These are phyloP conservation scores for Monodelphis domestica DNA, from an alignment of 2,797 vertebrate species.

Conservation along the genomic window DNA sequence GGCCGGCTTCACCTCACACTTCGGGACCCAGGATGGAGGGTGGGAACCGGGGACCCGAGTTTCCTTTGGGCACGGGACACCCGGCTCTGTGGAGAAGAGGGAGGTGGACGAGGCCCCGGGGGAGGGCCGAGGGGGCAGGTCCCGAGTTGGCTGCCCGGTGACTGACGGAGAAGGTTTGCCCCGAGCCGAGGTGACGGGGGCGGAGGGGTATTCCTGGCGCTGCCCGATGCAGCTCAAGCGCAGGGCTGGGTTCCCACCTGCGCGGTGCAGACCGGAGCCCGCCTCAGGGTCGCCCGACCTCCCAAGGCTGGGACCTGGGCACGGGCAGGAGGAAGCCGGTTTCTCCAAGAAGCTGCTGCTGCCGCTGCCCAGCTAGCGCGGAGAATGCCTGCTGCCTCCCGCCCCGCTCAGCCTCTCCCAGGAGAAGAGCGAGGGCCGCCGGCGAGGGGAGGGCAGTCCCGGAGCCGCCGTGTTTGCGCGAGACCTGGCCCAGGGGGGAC, in stretches of 20 bases:
- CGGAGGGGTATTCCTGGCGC: not conserved
- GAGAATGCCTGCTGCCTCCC: not conserved
- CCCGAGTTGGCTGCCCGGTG: not conserved
- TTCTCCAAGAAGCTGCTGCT: not conserved
- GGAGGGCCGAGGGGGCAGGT: not conserved
- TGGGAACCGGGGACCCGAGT: not conserved
- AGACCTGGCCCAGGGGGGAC: slow-evolving; percentile 28
- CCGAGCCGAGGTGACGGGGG: not conserved
- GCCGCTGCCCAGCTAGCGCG: not conserved
- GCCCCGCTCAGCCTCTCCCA: not conserved
- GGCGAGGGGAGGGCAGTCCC: not conserved
- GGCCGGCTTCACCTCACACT: not conserved
- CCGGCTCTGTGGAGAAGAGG: not conserved
- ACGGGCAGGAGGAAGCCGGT: slow-evolving; percentile 30
- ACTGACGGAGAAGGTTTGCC: not conserved
- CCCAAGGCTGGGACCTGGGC: not conserved
- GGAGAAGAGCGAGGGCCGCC: not conserved
- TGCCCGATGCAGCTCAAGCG: not conserved
- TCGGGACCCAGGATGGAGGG: not conserved
- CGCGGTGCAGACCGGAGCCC: not conserved
- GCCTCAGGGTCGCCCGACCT: not conserved
- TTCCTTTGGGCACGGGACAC: not conserved
- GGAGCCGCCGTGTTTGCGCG: slow-evolving; percentile 29
- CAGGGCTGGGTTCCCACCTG: not conserved
- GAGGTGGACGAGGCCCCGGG: not conserved